Percentiles rank a stretch among this genome's conserved stretches.
Conservation (phyloP, 2,797 vertebrate species). For the Mormyrus hasselquistii region DNA sequence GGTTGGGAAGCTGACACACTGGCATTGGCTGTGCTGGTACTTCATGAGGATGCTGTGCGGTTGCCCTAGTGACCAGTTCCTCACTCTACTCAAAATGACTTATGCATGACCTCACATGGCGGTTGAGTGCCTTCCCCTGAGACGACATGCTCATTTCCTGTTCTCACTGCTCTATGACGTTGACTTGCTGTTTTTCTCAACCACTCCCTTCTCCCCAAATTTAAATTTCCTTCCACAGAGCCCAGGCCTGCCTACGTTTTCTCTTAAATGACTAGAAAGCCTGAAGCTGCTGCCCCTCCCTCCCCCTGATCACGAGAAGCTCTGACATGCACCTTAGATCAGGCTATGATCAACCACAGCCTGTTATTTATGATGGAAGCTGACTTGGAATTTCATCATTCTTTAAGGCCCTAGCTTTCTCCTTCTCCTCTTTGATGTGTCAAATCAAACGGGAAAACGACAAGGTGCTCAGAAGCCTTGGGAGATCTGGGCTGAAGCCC, state of each 20-base stretch:
- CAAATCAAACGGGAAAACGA: not conserved
- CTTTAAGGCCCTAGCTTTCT: not conserved
- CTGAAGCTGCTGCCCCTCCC: not conserved
- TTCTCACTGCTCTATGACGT: not conserved
- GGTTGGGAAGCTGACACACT: conserved; percentile 39
- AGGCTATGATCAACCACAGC: not conserved
- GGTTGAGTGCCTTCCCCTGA: conserved; percentile 29
- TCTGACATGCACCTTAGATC: not conserved
- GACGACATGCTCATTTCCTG: not conserved
- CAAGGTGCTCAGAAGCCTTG: not conserved
- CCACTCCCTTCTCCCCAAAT: not conserved
- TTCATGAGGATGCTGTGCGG: conserved; percentile 32
- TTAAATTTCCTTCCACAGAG: not conserved
- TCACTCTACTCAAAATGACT: conserved; percentile 52
- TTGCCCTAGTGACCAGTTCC: conserved; percentile 55
- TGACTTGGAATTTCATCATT: conserved; percentile 18
- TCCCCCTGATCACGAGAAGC: not conserved
- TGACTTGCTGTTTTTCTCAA: not conserved
- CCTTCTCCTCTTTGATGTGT: conserved; percentile 1
- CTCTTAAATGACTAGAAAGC: not conserved
- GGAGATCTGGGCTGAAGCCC: not conserved
- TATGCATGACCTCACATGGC: conserved; percentile 65
- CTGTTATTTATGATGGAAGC: not conserved
- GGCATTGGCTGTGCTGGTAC: conserved; percentile 31
- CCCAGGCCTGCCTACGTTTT: not conserved